Evolutionary conservation across 1,140 invertebrate genomes (phyloP).

Genomic region (Drosophila aff.): DNA sequence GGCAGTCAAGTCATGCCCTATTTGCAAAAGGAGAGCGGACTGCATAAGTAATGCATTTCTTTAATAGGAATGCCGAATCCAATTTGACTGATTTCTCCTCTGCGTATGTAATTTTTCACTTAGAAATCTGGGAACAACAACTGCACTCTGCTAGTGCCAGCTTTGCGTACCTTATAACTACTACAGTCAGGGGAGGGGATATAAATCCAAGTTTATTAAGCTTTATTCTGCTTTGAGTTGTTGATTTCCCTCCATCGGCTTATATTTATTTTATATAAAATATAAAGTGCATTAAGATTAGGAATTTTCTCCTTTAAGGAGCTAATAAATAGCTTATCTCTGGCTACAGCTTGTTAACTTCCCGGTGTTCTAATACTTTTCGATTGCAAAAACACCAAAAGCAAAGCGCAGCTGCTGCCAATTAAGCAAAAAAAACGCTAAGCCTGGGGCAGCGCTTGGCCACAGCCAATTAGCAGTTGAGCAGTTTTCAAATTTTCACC

Average conservation of each 20-base stretch:
- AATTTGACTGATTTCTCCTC: constrained; percentile 33
- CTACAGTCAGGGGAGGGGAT: background rate
- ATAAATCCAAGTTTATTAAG: background rate
- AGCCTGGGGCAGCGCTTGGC: constrained; percentile 21
- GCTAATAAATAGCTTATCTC: background rate
- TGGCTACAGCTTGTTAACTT: background rate
- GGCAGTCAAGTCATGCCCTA: constrained; percentile 29
- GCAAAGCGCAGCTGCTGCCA: constrained; percentile 41
- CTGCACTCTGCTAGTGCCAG: background rate
- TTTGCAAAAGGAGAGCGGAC: constrained; percentile 37
- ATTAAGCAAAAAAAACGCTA: constrained; percentile 53
- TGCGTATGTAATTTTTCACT: constrained; percentile 10
- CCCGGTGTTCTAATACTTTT: background rate
- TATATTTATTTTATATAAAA: background rate
- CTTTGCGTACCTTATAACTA: background rate
- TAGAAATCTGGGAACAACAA: background rate
- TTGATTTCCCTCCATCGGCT: background rate
- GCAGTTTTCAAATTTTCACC: constrained; percentile 69
- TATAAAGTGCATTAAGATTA: background rate
- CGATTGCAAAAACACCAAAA: constrained; percentile 22
- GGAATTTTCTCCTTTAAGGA: background rate
- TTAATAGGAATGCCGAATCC: constrained; percentile 45
- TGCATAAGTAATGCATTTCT: constrained; percentile 62
- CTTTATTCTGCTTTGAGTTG: background rate
- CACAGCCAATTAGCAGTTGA: constrained; percentile 78